Evolutionary conservation across 2,888 invertebrate species (phyloP).

Genomic region (Scaptomyza parva): DNA sequence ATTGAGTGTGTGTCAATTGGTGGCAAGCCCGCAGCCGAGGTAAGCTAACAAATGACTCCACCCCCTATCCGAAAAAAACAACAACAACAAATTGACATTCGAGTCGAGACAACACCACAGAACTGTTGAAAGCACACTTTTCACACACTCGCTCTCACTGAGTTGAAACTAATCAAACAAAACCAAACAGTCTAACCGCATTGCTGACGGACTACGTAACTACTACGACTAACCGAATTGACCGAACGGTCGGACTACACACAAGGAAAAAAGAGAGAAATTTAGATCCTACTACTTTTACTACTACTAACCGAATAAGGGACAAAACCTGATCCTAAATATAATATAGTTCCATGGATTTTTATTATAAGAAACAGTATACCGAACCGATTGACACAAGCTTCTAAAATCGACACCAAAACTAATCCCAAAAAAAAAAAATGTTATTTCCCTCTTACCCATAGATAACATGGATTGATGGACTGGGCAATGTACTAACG

Average conservation of each 20-base stretch:
- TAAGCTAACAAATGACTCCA: too few relatives aligned
- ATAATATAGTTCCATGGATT: too few relatives aligned
- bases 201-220: neutral
- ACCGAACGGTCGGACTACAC: too few relatives aligned
- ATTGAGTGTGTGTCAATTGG: slow-evolving; percentile 95
- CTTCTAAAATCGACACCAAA: too few relatives aligned
- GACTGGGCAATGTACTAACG: slow-evolving; percentile 92
- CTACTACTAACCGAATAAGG: too few relatives aligned
- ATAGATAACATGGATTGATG: slow-evolving; percentile 97
- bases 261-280: too few relatives aligned
- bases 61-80: slow-evolving; percentile 8
- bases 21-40: slow-evolving; percentile 97
- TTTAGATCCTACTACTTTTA: too few relatives aligned
- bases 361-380: too few relatives aligned
- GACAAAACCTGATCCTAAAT: too few relatives aligned
- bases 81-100: neutral
- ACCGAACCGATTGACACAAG: too few relatives aligned
- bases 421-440: slow-evolving; percentile 11
- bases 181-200: slow-evolving; percentile 33
- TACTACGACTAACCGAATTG: too few relatives aligned
- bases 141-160: slow-evolving; percentile 23
- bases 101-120: slow-evolving; percentile 36
- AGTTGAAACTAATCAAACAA: slow-evolving; percentile 52
- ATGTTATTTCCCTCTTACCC: neutral
- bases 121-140: slow-evolving; percentile 44